These are phyloP conservation scores for Tyria jacobaeae DNA, from an alignment of 2,888 invertebrate genomes.

Conservation along the genomic window DNA sequence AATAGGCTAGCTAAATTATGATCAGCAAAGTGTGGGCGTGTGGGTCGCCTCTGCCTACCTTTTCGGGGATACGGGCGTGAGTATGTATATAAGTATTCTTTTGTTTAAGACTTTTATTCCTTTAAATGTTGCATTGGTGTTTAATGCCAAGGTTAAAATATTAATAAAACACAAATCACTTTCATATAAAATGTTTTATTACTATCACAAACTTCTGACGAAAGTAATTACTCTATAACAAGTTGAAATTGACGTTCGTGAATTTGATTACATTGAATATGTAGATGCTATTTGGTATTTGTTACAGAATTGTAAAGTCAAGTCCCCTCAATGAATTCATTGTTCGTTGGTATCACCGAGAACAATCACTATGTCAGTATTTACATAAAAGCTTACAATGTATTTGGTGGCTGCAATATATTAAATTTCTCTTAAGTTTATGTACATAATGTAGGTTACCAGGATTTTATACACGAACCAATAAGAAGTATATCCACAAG, in stretches of 20 bases:
- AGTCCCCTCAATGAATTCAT: no score
- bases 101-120: no score
- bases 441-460: background rate
- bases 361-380: background rate
- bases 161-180: slow-evolving; percentile 21
- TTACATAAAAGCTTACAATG: background rate
- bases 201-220: slow-evolving; percentile 44
- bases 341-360: slow-evolving; percentile 4
- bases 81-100: no score
- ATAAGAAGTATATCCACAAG: no score
- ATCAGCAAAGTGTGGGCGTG: no score
- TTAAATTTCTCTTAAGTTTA: background rate
- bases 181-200: slow-evolving; percentile 37
- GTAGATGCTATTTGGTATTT: background rate
- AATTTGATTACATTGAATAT: background rate
- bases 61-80: no score
- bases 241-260: slow-evolving; percentile 2
- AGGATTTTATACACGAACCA: background rate
- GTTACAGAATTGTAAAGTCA: background rate
- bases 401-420: background rate
- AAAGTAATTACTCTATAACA: slow-evolving; percentile 15
- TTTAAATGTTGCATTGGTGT: no score
- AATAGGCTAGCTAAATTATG: no score
- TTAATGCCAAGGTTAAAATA: no score
- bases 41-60: no score